These are phyloP conservation scores for Heliconius ismenius DNA, from an alignment of 2,888 invertebrate species.

Conservation along the genomic window DNA sequence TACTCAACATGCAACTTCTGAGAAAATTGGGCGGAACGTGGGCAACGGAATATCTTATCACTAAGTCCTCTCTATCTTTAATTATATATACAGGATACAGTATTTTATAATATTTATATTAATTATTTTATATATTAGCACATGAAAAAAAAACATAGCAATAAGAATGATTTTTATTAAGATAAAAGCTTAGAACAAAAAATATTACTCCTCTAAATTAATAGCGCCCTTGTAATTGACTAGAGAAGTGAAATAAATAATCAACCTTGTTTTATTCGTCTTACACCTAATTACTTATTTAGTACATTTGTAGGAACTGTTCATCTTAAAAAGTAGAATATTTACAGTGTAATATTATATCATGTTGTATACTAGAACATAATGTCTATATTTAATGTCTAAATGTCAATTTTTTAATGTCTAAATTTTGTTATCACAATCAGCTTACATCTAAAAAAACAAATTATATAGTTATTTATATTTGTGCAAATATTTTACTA, in stretches of 20 bases:
- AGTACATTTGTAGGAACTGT: slow-evolving; percentile 59
- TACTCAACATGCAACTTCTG: neutral
- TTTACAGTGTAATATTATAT: slow-evolving; percentile 19
- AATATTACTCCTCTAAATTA: slow-evolving; percentile 69
- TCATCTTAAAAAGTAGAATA: slow-evolving; percentile 43
- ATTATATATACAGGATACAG: too few relatives aligned
- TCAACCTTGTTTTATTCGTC: slow-evolving; percentile 53
- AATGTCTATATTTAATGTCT: too few relatives aligned
- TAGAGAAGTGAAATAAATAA: slow-evolving; percentile 76
- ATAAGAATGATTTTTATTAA: slow-evolving; percentile 12
- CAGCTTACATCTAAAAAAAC: neutral
- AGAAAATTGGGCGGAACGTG: neutral
- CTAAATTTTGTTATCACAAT: slow-evolving; percentile 29
- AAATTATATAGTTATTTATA: neutral
- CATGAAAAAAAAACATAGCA: neutral
- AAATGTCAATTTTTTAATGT: too few relatives aligned
- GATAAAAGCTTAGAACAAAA: slow-evolving; percentile 32
- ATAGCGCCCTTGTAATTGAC: slow-evolving; percentile 70
- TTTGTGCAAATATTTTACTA: neutral
- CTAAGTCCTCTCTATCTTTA: too few relatives aligned
- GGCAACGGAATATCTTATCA: too few relatives aligned
- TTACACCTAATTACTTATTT: slow-evolving; percentile 38
- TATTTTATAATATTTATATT: too few relatives aligned
- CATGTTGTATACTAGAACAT: too few relatives aligned
- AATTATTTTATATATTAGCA: neutral